Conservation (phyloP, 2,888 invertebrate genomes). For the Brachyopa scutellaris region DNA sequence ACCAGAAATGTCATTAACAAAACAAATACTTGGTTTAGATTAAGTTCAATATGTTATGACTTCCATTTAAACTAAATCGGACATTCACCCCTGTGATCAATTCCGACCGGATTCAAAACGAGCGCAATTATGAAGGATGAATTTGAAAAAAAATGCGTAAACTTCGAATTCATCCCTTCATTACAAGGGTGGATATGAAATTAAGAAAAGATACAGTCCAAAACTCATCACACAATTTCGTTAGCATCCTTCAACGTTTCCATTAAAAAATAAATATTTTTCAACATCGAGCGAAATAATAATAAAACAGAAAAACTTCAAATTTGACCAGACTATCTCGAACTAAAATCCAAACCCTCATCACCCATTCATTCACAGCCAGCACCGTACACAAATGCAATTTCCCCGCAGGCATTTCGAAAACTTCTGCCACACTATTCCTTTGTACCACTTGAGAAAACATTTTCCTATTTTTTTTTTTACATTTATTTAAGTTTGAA, state of each 20-base stretch:
- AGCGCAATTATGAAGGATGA: too few species aligned
- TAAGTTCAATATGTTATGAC: not conserved
- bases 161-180: too few species aligned
- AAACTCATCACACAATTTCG: not conserved
- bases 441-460: slow-evolving; percentile 38
- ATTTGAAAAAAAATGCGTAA: too few species aligned
- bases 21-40: not conserved
- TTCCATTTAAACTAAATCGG: too few species aligned
- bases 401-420: slow-evolving; percentile 56
- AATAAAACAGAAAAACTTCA: not conserved
- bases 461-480: slow-evolving; percentile 1
- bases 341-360: slow-evolving; percentile 32
- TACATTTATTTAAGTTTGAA: slow-evolving; percentile 34
- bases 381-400: slow-evolving; percentile 55
- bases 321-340: slow-evolving; percentile 48
- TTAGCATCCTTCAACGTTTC: not conserved
- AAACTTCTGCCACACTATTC: slow-evolving; percentile 27
- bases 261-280: not conserved
- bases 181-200: too few species aligned
- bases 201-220: too few species aligned
- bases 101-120: too few species aligned
- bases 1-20: not conserved
- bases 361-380: slow-evolving; percentile 46
- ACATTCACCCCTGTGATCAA: too few species aligned
- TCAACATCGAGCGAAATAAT: not conserved